Conservation (phyloP, 2,113 vertebrate species). For the Otocyon megalotis region DNA sequence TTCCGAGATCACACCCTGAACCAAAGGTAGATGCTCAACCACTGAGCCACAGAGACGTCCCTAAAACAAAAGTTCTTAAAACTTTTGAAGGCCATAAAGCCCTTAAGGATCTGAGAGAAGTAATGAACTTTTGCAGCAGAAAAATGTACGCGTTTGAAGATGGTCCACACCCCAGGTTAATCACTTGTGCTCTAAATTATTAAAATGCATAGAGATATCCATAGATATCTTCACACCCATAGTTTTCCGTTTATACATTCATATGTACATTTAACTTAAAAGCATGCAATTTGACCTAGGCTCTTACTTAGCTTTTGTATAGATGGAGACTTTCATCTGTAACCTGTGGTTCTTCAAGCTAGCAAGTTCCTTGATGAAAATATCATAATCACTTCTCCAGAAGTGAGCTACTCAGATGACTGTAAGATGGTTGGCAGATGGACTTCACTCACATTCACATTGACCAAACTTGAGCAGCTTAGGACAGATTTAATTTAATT, state of each 20-base stretch:
- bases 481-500: background rate
- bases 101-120: background rate
- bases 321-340: background rate
- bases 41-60: background rate
- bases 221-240: background rate
- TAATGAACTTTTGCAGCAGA: background rate
- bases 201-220: background rate
- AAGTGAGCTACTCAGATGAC: background rate
- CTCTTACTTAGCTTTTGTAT: background rate
- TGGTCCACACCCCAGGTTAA: background rate
- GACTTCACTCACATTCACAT: background rate
- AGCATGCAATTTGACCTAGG: background rate
- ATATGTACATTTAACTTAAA: background rate
- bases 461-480: background rate
- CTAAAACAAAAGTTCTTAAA: slow-evolving; percentile 34
- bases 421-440: background rate
- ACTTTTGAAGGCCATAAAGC: background rate
- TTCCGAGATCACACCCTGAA: too few species aligned
- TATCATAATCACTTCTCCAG: background rate
- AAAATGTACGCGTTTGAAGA: background rate
- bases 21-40: too few species aligned
- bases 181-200: background rate
- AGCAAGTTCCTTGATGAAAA: background rate
- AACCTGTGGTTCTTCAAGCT: background rate
- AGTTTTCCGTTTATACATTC: background rate